Base-by-base conservation (phyloP, 1,140 invertebrate species). In the Uloborus diversus region DNA sequence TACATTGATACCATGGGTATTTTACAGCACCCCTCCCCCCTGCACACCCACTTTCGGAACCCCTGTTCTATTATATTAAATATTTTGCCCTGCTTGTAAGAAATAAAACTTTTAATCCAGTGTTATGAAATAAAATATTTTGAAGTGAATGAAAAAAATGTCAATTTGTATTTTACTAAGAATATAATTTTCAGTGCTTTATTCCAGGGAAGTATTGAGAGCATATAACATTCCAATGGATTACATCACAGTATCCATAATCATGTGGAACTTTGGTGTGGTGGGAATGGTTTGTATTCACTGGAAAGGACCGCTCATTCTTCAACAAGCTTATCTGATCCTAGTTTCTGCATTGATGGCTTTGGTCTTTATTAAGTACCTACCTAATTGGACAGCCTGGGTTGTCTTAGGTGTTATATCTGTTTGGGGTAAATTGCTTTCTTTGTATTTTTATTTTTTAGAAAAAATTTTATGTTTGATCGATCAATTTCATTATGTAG, bases 301-400 rank as follows among this genome's bases (percentile, higher is more conserved):
- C 87, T 99, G 97, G 96, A 95, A 97, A 82, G 97, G 96, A 1
- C 98, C 98, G 0, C 88, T 99, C 51, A 87, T 93, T 17, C 87
- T 99, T 27, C 97, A 99, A 85, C 98, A 99, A 84, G 95, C 93
- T 4, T 99, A 99, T 88, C 90, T 99, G 1, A 99, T 99, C 83
- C 94, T 98, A 84, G 93, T 99, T 71, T 96, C 96, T 20, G 96
- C 97, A 1, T 88, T 99, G 1, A 98, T 99, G 96, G 97, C 98
- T 3, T 90, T 99, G 11, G 94, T 99, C n/a, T 99, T 99, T 85
- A 99, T 99, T 71, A 99, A 99, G 88, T 98, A 99, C 88, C 88
- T 99, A 68, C 98, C 98, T 0, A 96, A 99, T 86, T 99, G 97
- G 96, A 99, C 98, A 0, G 94, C 95, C 0, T 99, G 98, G 98